Evolutionary conservation across 2,888 invertebrate species (phyloP).

Genomic region (Blera fallax): DNA sequence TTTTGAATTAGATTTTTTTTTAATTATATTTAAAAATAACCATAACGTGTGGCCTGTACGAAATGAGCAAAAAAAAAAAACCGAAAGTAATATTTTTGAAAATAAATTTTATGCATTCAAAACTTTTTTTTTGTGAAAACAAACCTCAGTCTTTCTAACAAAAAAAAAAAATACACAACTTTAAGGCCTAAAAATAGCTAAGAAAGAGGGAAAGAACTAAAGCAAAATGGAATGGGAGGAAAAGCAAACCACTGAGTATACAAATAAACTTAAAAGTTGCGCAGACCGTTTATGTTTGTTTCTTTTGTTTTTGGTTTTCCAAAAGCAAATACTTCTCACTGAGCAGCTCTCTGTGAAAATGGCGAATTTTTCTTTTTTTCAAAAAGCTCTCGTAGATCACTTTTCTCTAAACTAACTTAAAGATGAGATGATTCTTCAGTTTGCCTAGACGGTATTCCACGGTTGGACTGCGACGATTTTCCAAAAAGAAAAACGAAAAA

Average conservation of each 20-base stretch:
- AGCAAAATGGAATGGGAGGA: constrained; percentile 4
- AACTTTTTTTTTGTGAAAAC: constrained; percentile 24
- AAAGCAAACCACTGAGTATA: constrained; percentile 19
- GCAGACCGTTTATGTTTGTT: constrained; percentile 31
- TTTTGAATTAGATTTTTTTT: constrained; percentile 20
- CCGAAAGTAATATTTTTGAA: constrained; percentile 33
- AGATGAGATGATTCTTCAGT: constrained; percentile 58
- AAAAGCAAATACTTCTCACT: constrained; percentile 37
- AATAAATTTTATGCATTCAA: constrained; percentile 32
- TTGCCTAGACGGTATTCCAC: constrained; percentile 68
- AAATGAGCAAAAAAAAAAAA: background rate
- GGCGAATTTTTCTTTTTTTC: constrained; percentile 10
- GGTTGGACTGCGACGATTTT: constrained; percentile 57
- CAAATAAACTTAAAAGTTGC: constrained; percentile 59
- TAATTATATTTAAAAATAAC: constrained; percentile 35
- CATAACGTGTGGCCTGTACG: constrained; percentile 34
- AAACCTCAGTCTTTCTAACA: constrained; percentile 14
- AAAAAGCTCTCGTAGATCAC: constrained; percentile 52
- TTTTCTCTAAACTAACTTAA: constrained; percentile 33
- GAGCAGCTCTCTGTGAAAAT: constrained; percentile 24
- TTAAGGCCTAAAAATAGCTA: constrained; percentile 57
- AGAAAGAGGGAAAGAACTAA: no score
- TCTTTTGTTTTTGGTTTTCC: constrained; percentile 21
- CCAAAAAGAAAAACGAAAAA: constrained; percentile 38
- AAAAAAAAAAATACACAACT: constrained; percentile 8